Base-by-base conservation (phyloP, 2,888 invertebrate genomes). In the Macrosiphum euphorbiae region DNA sequence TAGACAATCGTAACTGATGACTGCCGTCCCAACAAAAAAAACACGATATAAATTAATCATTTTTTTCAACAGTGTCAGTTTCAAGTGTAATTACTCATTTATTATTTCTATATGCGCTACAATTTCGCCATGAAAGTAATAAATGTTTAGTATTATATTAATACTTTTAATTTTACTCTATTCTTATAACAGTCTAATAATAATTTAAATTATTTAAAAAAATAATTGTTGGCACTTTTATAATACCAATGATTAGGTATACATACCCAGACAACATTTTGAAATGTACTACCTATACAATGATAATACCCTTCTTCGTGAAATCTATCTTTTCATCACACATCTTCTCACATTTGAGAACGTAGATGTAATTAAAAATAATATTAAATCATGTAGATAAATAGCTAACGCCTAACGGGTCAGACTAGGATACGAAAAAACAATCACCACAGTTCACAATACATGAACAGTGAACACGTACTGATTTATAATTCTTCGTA, bases 1-100 rank as follows among this genome's bases (percentile, higher is more conserved):
- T 86, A 86, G 86, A 86, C 86, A 86, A 86, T 47, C 7, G 28
- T 86, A 47, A 86, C 86, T 28, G 47, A 47, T n/a, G 86, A 86
- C 28, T 86, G 28, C 28, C 44, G n/a, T 86, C 47, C 7, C 28
- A 58, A 58, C 7, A 58, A 58, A 58, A 55, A 52, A 58, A 47
- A 47, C 47, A 86, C 16, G 47, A 86, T 47, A 28, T 47, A 28
- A 44, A 86, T 47, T 86, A 50, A 86, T 47, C 44, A 86, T 47
- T 86, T 86, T 47, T 86, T 86, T 41, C 8, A 86, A 86, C 44
- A 47, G 47, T 47, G 13, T 7, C 28, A 86, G 86, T 86, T 86
- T 86, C 28, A 86, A 47, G 47, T 86, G 7, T 86, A 50, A 86
- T 86, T 47, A 86, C 7, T 86, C 44, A 47, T 86, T 86, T 78